A percentile compares a stretch with the other conserved stretches of the same genome.
These are phyloP conservation scores for Odocoileus hemionus DNA, from an alignment of 2,113 vertebrate species.

Conservation along the genomic window DNA sequence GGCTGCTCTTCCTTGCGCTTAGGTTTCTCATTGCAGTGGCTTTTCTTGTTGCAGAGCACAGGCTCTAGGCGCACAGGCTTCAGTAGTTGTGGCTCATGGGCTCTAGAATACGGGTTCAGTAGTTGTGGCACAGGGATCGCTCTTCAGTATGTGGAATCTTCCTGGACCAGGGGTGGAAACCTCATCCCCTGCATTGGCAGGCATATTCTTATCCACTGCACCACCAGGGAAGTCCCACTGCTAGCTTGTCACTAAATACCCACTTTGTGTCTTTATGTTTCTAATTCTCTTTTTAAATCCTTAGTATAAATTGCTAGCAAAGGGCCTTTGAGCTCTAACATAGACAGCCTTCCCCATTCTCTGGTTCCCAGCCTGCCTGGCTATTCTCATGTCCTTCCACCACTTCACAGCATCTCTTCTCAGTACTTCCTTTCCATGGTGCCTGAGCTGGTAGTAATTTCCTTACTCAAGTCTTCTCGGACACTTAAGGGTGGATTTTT, in stretches of 20 bases:
- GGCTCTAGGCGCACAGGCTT: accelerated
- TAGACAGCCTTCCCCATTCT: accelerated
- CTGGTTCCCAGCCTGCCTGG: not conserved
- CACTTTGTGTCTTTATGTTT: not conserved
- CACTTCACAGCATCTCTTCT: not conserved
- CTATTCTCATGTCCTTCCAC: not conserved
- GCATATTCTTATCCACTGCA: not conserved
- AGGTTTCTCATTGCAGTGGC: not conserved
- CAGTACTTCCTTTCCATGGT: not conserved
- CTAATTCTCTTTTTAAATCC: not conserved
- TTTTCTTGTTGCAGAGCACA: not conserved
- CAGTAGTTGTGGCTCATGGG: not conserved
- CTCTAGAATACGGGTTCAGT: too few relatives aligned
- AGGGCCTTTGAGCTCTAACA: not conserved
- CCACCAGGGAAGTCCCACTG: not conserved
- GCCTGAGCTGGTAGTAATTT: not conserved
- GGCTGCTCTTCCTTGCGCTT: not conserved
- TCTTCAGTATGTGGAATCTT: not conserved
- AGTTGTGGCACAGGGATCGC: not conserved
- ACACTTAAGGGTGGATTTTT: not conserved
- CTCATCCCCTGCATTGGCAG: not conserved
- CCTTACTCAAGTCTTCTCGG: not conserved
- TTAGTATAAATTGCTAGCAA: not conserved
- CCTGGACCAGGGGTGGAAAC: not conserved
- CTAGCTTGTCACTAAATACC: not conserved